Percentiles rank a stretch among this genome's conserved stretches.
phyloP scores from a whole-genome alignment of 2,797 vertebrate species.

The Orientallactaga sibirica region DNA sequence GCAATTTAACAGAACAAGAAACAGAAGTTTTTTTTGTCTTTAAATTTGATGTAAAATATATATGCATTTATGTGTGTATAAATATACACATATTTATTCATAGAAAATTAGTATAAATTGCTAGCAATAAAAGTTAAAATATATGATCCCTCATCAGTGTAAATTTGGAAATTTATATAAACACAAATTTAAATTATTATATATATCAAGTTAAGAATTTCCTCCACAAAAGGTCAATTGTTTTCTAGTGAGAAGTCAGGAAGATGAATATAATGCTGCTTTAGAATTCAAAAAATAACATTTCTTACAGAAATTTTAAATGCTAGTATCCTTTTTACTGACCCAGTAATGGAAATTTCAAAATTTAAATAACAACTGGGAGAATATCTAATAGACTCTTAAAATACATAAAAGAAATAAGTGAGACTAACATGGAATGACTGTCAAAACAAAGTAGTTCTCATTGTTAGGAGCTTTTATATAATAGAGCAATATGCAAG shows the following conservation, averaged over 20 bases:
- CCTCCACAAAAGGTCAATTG: neutral
- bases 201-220: slow-evolving; percentile 2
- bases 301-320: slow-evolving; percentile 6
- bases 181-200: neutral
- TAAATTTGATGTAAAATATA: neutral
- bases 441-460: neutral
- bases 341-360: slow-evolving; percentile 2
- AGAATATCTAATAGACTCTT: neutral
- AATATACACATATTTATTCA: neutral
- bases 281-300: neutral
- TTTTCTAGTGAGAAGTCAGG: neutral
- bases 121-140: neutral
- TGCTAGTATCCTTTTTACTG: neutral
- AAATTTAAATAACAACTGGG: neutral
- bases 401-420: neutral
- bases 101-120: neutral
- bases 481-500: neutral
- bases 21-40: neutral
- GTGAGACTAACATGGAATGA: neutral
- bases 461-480: neutral
- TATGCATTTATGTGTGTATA: neutral
- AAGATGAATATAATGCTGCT: neutral
- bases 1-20: neutral
- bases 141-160: neutral
- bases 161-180: slow-evolving; percentile 1